A percentile compares a stretch with the other conserved stretches of the same genome.
These are phyloP conservation scores for Hyles lineata DNA, from an alignment of 2,888 invertebrate species.

Conservation along the genomic window DNA sequence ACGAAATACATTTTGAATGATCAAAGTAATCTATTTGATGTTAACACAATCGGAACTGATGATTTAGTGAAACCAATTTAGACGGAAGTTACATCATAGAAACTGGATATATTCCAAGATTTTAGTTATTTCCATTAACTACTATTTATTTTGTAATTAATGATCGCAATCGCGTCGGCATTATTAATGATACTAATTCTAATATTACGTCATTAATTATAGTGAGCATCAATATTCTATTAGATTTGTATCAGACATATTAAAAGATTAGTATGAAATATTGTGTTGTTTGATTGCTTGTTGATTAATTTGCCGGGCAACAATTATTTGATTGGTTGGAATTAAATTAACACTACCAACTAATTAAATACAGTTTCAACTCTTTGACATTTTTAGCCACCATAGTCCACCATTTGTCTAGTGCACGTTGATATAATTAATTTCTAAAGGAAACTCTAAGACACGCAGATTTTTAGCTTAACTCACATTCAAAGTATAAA, in stretches of 20 bases:
- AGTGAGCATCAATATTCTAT: not conserved
- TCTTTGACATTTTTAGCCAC: too few relatives aligned
- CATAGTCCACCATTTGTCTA: too few relatives aligned
- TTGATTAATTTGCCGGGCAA: too few relatives aligned
- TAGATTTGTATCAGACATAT: not conserved
- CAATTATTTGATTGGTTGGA: too few relatives aligned
- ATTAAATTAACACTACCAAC: too few relatives aligned
- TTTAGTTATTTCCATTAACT: not conserved
- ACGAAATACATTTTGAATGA: not conserved
- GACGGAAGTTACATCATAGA: not conserved
- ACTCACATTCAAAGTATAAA: too few relatives aligned
- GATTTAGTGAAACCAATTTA: not conserved
- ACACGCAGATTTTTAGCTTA: too few relatives aligned
- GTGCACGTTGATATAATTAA: too few relatives aligned
- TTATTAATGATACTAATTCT: not conserved
- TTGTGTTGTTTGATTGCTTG: too few relatives aligned
- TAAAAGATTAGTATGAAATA: not conserved
- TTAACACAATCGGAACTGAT: not conserved
- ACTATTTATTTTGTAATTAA: not conserved
- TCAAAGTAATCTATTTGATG: not conserved
- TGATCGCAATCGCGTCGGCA: not conserved
- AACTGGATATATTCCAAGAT: constrained; percentile 6
- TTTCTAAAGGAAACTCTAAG: too few relatives aligned
- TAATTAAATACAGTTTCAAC: too few relatives aligned
- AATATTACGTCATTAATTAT: not conserved